Evolutionary conservation across 2,113 vertebrate species (phyloP).

Genomic region (Beaufortia kweichowensis): DNA sequence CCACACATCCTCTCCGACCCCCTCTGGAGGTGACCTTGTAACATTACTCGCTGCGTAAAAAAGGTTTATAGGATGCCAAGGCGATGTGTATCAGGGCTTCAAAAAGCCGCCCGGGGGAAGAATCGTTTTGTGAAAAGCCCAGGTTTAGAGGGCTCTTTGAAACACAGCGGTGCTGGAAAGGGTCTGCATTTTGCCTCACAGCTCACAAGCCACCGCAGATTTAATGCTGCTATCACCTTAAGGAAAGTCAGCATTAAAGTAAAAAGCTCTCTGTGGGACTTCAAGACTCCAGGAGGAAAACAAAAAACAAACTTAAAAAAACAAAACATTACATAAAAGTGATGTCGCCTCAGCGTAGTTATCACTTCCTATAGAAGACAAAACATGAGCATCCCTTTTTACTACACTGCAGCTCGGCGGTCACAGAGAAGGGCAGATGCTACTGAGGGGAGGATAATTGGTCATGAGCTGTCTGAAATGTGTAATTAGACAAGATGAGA

Average conservation of each 20-base stretch:
- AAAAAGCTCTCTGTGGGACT: background rate
- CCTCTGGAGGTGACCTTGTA: conserved; percentile 51
- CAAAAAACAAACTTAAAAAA: background rate
- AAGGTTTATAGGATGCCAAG: conserved; percentile 34
- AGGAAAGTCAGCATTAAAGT: conserved; percentile 20
- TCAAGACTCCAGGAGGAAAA: background rate
- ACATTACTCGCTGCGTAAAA: conserved; percentile 29
- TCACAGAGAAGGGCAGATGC: conserved; percentile 75
- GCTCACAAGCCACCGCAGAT: conserved; percentile 31
- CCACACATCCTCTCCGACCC: conserved; percentile 42
- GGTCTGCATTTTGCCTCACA: conserved; percentile 28
- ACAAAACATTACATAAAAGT: conserved; percentile 1
- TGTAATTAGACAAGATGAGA: conserved; percentile 78
- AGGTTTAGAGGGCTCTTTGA: conserved; percentile 46
- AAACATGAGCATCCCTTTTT: conserved; percentile 58
- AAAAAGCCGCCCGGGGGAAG: conserved; percentile 28
- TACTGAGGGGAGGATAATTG: conserved; percentile 77
- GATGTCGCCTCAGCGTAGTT: background rate
- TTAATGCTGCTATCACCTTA: conserved; percentile 37
- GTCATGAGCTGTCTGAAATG: conserved; percentile 77
- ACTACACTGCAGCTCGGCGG: conserved; percentile 70
- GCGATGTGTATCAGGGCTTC: conserved; percentile 17
- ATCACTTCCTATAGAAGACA: background rate
- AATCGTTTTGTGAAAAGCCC: conserved; percentile 44
- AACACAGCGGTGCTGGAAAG: conserved; percentile 31